phyloP scores from a whole-genome alignment of 1,140 invertebrate genomes.

The Pararge aegeria region DNA sequence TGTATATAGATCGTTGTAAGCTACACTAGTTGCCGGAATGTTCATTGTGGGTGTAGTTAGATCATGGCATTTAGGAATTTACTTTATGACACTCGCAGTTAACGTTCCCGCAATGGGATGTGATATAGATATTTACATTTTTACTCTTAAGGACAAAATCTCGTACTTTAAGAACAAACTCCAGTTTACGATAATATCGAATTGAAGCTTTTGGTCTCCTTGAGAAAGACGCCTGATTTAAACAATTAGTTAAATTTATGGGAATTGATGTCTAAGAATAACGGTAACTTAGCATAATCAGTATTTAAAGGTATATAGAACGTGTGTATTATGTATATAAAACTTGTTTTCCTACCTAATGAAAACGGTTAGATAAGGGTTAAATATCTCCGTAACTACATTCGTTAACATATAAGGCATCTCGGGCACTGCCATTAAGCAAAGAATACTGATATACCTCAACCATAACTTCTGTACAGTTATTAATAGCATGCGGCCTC shows the following conservation, averaged over 20 bases:
- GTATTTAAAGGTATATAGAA: conserved; percentile 42
- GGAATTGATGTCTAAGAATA: conserved; percentile 65
- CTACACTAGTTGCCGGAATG: conserved; percentile 54
- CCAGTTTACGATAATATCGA: conserved; percentile 36
- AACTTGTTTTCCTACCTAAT: conserved; percentile 3
- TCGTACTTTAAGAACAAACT: conserved; percentile 53
- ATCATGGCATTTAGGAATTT: conserved; percentile 34
- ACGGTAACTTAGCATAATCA: conserved; percentile 44
- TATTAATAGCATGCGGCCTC: conserved; percentile 65
- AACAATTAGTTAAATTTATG: conserved; percentile 57
- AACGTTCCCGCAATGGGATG: conserved; percentile 61
- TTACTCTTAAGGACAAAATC: conserved; percentile 66
- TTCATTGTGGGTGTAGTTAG: conserved; percentile 43
- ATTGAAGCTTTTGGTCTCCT: conserved; percentile 25
- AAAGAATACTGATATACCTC: conserved; percentile 29
- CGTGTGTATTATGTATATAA: conserved; percentile 36
- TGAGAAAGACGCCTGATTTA: conserved; percentile 52
- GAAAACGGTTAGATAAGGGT: background rate
- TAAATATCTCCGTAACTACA: background rate
- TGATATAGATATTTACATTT: conserved; percentile 65
- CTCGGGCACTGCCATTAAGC: background rate
- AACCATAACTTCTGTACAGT: conserved; percentile 48
- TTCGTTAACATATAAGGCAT: background rate
- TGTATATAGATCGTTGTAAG: conserved; percentile 66
- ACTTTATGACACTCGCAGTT: conserved; percentile 42